Base-by-base conservation (phyloP, 2,888 invertebrate species). In the Papilio gigon region DNA sequence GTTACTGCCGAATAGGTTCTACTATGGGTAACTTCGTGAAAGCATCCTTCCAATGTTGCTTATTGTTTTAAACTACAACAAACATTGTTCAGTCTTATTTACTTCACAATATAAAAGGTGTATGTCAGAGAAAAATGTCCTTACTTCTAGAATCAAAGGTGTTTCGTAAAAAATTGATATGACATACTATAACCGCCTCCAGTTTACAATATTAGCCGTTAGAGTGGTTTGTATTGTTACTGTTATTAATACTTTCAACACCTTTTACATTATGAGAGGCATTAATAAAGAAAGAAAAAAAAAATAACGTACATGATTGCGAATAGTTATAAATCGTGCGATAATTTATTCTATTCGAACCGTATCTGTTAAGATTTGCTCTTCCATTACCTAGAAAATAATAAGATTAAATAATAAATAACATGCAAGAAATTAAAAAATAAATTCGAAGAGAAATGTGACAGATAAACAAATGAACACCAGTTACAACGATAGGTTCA, bases 261-360 rank as follows among this genome's bases (percentile, higher is more conserved):
- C 30, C 30, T 30, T 56, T 56, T 30, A 56, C n/a, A 53, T 30
- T 56, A 9, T 27, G 14, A 20, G 27, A 4, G 11, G 8, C 8
- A 8, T 35, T 14, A 65, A 65, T 47, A 33, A 67, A 71, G 44
- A 25, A 47, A 50, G 53, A 50, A 40, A 65, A 56, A 68, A 53
- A 47, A 61, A 71, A n/a, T n/a, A 81, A 91, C 90, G 79, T 91
- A 91, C 90, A 89, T 89, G 90, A 90, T 77, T 81, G 84, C 73
- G 87, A 85, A 79, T 83, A 83, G 78, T 80, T 85, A 77, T 84
- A 81, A 76, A 83, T 79, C 74, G 83, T 80, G 80, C 82, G 79
- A 82, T 84, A 86, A 85, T 83, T 88, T 77, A 85, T 78, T 88
- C 82, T 91, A 87, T 80, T 77, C 76, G 88, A 87, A 85, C 86